A percentile compares a stretch with the other conserved stretches of the same genome.
These are phyloP conservation scores for Diarsia dahlii DNA, from an alignment of 2,888 invertebrate genomes.

Conservation along the genomic window DNA sequence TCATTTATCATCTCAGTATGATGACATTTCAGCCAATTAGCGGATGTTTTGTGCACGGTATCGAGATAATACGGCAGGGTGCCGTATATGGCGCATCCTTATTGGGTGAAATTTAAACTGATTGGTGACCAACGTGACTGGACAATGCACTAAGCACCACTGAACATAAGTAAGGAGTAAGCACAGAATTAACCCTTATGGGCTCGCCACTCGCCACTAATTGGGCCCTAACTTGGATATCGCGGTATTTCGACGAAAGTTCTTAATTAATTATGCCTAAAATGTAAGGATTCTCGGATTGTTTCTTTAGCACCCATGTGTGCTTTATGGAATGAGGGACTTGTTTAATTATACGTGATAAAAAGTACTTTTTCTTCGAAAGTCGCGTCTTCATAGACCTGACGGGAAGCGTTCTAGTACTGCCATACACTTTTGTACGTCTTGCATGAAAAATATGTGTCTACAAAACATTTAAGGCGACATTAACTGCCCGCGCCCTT, in stretches of 20 bases:
- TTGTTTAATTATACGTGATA: background rate
- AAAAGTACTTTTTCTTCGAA: background rate
- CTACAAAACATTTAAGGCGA: background rate
- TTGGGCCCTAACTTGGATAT: constrained; percentile 84
- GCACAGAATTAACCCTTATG: constrained; percentile 76
- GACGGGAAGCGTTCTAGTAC: background rate
- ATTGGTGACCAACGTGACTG: constrained; percentile 83
- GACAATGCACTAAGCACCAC: constrained; percentile 81
- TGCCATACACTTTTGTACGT: no score
- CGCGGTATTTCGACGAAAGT: constrained; percentile 63
- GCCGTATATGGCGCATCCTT: constrained; percentile 81
- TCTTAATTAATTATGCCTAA: constrained; percentile 63
- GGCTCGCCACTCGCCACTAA: constrained; percentile 81
- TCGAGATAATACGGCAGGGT: constrained; percentile 76
- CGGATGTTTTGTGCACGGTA: constrained; percentile 77
- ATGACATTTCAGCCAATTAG: constrained; percentile 87
- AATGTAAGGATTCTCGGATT: constrained; percentile 52
- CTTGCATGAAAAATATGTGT: no score
- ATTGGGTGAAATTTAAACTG: constrained; percentile 87
- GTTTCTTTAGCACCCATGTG: constrained; percentile 3
- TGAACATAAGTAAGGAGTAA: constrained; percentile 53
- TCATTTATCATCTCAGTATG: constrained; percentile 79
- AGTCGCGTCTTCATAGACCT: background rate
- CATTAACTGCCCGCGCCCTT: no score
- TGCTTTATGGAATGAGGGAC: background rate